Evolutionary conservation across 2,888 invertebrate genomes (phyloP), one percentile per base, ranked within the genome.

Genomic region (Lathronympha strigana): DNA sequence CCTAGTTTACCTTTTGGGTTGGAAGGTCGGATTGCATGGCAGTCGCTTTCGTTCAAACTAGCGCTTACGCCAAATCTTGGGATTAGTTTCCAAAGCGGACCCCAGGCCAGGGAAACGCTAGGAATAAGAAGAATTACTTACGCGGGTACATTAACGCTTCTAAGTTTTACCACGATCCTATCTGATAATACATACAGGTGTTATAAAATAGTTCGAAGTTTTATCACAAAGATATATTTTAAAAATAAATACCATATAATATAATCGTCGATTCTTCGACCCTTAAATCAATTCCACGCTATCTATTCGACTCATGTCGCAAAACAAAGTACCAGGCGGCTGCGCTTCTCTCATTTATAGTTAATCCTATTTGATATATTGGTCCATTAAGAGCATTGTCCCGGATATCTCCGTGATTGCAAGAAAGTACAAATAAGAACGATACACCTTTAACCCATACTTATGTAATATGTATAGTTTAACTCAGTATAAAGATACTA

Each of bases 331-430:
- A 86, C 81, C 81, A 81, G 80, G 78, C 78, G 77, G 79, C 78
- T 83, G 81, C 78, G 82, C 79, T 82, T 74, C 80, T 84, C 87
- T 86, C 87, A 86, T 89, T 88, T 88, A 84, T 83, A 87, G 81
- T 83, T 88, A 90, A 90, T 90, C 88, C 88, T 81, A 77, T 88
- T 88, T 90, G 90, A 90, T 88, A 88, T 88, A 90, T 89, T 84
- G 87, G 83, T 76, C 87, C 86, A 88, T 90, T 88, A 90, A 80
- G 82, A 83, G 80, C 79, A 83, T 80, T 83, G 87, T 88, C 86
- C 81, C 79, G 76, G 80, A 78, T 78, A 72, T 79, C 81, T 80
- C 73, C 76, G 84, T 84, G 83, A 82, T 85, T 86, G 84, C 85
- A 84, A 86, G 87, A 86, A 86, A 85, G 84, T 82, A 80, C 78